These are phyloP conservation scores for Drosophila incognita DNA, from an alignment of 2,888 invertebrate genomes.

Conservation along the genomic window DNA sequence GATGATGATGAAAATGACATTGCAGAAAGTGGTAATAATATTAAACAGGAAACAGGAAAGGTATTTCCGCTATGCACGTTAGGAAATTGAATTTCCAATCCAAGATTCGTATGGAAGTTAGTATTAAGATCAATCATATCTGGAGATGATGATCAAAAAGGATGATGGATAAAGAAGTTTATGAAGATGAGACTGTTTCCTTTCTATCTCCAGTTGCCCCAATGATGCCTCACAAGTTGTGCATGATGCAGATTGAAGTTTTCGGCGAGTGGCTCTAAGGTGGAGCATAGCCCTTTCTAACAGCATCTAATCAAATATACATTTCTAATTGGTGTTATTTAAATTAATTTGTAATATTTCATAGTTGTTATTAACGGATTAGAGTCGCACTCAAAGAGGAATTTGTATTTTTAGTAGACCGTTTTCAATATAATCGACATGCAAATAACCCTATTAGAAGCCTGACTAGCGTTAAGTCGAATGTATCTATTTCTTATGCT, in stretches of 20 bases:
- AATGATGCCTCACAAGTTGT: background rate
- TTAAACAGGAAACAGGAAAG: slow-evolving; percentile 34
- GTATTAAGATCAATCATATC: background rate
- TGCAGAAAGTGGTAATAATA: slow-evolving; percentile 35
- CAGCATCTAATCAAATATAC: background rate
- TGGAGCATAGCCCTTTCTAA: background rate
- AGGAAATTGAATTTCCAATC: slow-evolving; percentile 29
- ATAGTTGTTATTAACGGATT: background rate
- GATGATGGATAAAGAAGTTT: background rate
- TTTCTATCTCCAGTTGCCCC: background rate
- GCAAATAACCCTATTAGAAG: background rate
- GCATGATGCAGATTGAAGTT: background rate
- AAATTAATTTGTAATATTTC: background rate
- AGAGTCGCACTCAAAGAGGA: background rate
- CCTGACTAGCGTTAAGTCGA: background rate
- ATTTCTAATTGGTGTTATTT: background rate
- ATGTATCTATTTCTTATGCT: background rate
- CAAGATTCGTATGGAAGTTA: background rate
- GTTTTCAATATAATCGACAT: background rate
- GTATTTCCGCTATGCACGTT: slow-evolving; percentile 48
- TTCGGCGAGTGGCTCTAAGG: background rate
- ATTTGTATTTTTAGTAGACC: background rate
- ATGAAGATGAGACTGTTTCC: background rate
- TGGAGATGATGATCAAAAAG: background rate
- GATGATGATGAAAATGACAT: slow-evolving; percentile 52